These are phyloP conservation scores for Papilio elwesi DNA, from an alignment of 2,888 invertebrate genomes.

Conservation along the genomic window DNA sequence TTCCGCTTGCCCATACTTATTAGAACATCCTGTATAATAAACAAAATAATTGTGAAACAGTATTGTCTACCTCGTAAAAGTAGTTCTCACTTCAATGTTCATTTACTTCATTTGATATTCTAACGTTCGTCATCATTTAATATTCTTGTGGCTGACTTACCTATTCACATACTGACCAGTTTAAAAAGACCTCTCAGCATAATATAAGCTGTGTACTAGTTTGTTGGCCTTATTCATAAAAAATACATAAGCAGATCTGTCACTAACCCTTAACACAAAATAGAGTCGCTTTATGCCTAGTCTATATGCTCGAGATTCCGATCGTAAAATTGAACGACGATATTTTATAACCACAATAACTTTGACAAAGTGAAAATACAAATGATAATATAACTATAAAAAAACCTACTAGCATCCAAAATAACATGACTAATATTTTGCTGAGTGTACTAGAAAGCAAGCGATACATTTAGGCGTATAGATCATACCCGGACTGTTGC, in stretches of 20 bases:
- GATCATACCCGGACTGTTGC: conserved; percentile 18
- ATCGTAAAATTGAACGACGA: conserved; percentile 23
- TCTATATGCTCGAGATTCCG: conserved; percentile 6
- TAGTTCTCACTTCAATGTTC: too few species aligned
- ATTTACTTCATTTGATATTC: too few species aligned
- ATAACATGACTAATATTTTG: conserved; percentile 21
- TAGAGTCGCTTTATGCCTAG: not conserved
- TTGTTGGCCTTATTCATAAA: conserved; percentile 3
- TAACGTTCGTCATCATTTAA: too few species aligned
- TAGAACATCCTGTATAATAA: too few species aligned
- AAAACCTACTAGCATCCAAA: not conserved
- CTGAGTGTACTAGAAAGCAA: conserved; percentile 14
- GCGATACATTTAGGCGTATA: not conserved
- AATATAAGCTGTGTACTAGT: not conserved
- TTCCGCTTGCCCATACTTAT: too few species aligned
- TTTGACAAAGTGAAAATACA: conserved; percentile 25
- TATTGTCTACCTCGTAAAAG: too few species aligned
- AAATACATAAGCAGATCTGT: not conserved
- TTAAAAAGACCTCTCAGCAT: not conserved
- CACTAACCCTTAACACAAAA: conserved; percentile 4
- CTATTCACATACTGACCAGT: too few species aligned
- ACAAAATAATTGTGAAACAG: too few species aligned
- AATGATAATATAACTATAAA: conserved; percentile 25
- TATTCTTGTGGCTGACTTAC: too few species aligned
- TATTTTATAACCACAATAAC: conserved; percentile 18